Conservation (phyloP, 1,140 invertebrate genomes). For the Antheraea mylitta region DNA sequence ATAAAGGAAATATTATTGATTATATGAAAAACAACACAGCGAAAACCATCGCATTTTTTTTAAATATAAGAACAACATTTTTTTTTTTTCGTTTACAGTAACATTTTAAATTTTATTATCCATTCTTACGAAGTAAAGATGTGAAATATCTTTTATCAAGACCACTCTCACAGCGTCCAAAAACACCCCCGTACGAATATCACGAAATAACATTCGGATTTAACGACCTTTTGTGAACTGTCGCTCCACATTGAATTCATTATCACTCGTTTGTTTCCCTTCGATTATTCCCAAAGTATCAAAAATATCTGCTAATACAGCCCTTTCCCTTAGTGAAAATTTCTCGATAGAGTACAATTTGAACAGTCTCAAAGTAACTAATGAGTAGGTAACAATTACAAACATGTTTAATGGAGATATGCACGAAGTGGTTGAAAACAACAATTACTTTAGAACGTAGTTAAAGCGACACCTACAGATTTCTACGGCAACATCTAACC, state of each 20-base stretch:
- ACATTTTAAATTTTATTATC: slow-evolving; percentile 56
- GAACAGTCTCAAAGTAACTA: slow-evolving; percentile 78
- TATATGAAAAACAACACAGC: slow-evolving; percentile 77
- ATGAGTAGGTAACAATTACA: slow-evolving; percentile 76
- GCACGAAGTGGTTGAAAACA: slow-evolving; percentile 72
- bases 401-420: slow-evolving; percentile 68
- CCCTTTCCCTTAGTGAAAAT: slow-evolving; percentile 76
- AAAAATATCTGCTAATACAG: slow-evolving; percentile 78
- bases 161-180: slow-evolving; percentile 5
- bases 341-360: slow-evolving; percentile 67
- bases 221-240: background rate
- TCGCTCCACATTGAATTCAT: slow-evolving; percentile 12
- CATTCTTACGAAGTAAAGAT: slow-evolving; percentile 61
- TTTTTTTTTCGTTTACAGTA: slow-evolving; percentile 72
- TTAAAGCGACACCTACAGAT: slow-evolving; percentile 68
- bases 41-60: slow-evolving; percentile 62
- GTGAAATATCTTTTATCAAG: slow-evolving; percentile 39
- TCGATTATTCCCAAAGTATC: slow-evolving; percentile 75
- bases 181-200: background rate
- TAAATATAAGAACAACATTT: slow-evolving; percentile 75
- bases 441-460: slow-evolving; percentile 66
- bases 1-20: slow-evolving; percentile 78
- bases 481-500: slow-evolving; percentile 67
- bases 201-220: background rate
- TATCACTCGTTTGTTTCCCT: slow-evolving; percentile 66